Percentiles rank a stretch among this genome's conserved stretches.
Evolutionary conservation across 2,113 vertebrate species (phyloP).

Genomic region (Halichoerus grypus): DNA sequence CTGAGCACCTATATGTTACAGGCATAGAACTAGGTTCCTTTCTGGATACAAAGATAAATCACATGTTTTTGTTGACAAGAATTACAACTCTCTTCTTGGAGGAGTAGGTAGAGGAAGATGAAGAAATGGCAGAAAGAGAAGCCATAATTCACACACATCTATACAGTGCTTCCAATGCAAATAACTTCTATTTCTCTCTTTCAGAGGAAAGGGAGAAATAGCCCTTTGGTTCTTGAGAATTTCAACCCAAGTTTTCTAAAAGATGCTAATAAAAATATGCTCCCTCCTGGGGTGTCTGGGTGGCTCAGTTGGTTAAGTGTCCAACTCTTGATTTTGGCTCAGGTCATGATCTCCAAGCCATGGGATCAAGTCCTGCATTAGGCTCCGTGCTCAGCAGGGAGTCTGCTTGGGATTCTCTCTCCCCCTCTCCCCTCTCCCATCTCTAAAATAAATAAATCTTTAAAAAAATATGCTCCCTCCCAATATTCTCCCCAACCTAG

Average conservation of each 20-base stretch:
- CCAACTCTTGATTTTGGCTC: neutral
- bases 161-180: neutral
- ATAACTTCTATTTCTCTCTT: neutral
- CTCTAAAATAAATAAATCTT: neutral
- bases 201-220: neutral
- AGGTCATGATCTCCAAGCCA: neutral
- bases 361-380: neutral
- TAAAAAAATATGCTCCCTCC: neutral
- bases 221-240: neutral
- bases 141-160: neutral
- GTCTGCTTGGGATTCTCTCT: neutral
- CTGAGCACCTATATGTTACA: neutral
- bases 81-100: neutral
- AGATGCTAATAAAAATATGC: neutral
- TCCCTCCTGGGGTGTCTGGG: neutral
- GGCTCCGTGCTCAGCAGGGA: neutral
- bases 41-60: neutral
- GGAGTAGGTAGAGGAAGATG: neutral
- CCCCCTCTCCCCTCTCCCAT: neutral
- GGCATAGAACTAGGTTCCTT: neutral
- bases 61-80: neutral
- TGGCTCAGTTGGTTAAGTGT: neutral
- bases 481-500: neutral
- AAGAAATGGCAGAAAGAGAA: neutral
- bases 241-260: constrained; percentile 45